These are phyloP conservation scores for Xiphophorus maculatus DNA, from an alignment of 2,113 vertebrate species.

Conservation along the genomic window DNA sequence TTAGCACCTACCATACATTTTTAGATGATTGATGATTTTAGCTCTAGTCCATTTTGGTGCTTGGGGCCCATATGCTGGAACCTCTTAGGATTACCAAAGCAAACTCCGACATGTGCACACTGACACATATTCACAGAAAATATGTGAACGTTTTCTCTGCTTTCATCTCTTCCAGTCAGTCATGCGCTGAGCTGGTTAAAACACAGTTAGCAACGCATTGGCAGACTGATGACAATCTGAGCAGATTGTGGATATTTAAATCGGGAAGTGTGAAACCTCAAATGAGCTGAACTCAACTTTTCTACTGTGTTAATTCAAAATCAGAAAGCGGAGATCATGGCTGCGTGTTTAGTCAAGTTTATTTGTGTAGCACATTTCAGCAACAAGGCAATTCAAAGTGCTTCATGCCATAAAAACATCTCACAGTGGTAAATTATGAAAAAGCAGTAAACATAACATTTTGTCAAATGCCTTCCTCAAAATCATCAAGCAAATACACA, in stretches of 20 bases:
- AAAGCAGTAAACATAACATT: too few relatives aligned
- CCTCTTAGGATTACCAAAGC: slow-evolving; percentile 73
- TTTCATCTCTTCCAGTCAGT: slow-evolving; percentile 45
- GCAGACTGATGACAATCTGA: slow-evolving; percentile 38
- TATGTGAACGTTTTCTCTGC: slow-evolving; percentile 20
- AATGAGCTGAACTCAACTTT: slow-evolving; percentile 27
- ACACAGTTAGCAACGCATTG: slow-evolving; percentile 41
- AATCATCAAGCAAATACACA: too few relatives aligned
- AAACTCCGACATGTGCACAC: slow-evolving; percentile 21
- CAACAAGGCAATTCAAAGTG: too few relatives aligned
- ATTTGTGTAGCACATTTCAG: too few relatives aligned
- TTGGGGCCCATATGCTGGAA: slow-evolving; percentile 63
- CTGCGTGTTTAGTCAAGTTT: background rate
- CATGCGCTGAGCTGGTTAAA: slow-evolving; percentile 31
- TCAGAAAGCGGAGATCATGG: slow-evolving; percentile 3
- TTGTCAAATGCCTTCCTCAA: too few relatives aligned
- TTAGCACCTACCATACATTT: slow-evolving; percentile 38
- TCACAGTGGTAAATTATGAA: too few relatives aligned
- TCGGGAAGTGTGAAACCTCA: slow-evolving; percentile 14
- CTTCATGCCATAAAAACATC: too few relatives aligned
- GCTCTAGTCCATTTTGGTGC: slow-evolving; percentile 57
- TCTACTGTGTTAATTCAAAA: slow-evolving; percentile 37
- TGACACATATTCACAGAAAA: slow-evolving; percentile 17
- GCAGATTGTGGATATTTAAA: slow-evolving; percentile 55
- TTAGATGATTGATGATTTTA: slow-evolving; percentile 66